These are phyloP conservation scores for Diadegma fenestrale DNA, from an alignment of 2,888 invertebrate genomes.

Conservation along the genomic window DNA sequence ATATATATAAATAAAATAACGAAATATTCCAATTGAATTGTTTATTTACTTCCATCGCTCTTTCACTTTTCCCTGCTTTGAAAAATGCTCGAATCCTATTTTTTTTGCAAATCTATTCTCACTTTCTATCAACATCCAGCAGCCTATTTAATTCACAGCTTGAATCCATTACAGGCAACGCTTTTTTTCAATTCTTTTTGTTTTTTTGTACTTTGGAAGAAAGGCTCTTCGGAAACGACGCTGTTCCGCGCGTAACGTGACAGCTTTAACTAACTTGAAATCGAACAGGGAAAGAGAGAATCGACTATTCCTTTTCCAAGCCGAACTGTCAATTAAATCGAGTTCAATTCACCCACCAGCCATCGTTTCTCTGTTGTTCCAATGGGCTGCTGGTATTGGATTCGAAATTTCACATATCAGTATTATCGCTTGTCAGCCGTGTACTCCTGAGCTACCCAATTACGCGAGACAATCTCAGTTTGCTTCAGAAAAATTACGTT, in stretches of 20 bases:
- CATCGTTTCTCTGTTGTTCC: conserved; percentile 9
- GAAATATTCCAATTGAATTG: conserved; percentile 31
- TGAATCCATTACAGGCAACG: conserved; percentile 32
- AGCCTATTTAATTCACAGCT: conserved; percentile 43
- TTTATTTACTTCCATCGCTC: conserved; percentile 34
- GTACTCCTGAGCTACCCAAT: conserved; percentile 51
- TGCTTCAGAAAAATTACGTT: conserved; percentile 23
- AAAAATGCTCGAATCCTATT: conserved; percentile 20
- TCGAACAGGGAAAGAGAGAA: conserved; percentile 25
- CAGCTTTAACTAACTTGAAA: conserved; percentile 44
- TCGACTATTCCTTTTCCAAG: conserved; percentile 35
- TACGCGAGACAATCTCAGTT: conserved; percentile 32
- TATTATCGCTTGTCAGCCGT: conserved; percentile 63
- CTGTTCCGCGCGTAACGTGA: conserved; percentile 30
- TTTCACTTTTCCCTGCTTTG: not conserved
- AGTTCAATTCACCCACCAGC: conserved; percentile 58
- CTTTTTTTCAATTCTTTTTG: conserved; percentile 28
- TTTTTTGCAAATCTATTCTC: conserved; percentile 23
- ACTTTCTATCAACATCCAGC: too few species aligned
- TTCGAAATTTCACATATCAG: conserved; percentile 70
- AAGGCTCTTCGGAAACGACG: conserved; percentile 28
- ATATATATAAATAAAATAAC: conserved; percentile 50
- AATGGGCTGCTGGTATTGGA: conserved; percentile 39
- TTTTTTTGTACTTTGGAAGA: conserved; percentile 1
- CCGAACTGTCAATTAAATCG: conserved; percentile 60